These are phyloP conservation scores for Enteromius mattozi DNA, from an alignment of 2,797 vertebrate species.

Conservation along the genomic window DNA sequence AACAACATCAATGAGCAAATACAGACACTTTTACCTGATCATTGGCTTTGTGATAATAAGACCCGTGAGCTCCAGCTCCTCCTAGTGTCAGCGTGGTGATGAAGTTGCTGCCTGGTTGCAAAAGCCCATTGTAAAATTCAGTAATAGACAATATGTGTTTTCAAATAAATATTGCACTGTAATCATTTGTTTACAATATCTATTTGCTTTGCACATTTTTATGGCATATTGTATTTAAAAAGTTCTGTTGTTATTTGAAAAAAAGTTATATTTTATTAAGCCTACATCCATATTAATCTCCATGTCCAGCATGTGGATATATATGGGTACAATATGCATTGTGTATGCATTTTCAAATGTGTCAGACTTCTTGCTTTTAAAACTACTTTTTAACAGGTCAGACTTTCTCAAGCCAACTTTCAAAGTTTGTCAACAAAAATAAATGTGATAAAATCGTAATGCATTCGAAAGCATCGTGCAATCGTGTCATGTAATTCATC, in stretches of 20 bases:
- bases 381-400: too few relatives aligned
- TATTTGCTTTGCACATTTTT: not conserved
- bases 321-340: too few relatives aligned
- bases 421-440: too few relatives aligned
- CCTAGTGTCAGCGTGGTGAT: slow-evolving; percentile 88
- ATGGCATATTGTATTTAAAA: not conserved
- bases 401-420: too few relatives aligned
- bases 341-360: too few relatives aligned
- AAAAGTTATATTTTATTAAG: not conserved
- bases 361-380: too few relatives aligned
- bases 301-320: not conserved
- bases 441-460: too few relatives aligned
- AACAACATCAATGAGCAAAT: not conserved
- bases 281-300: not conserved
- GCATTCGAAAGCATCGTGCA: too few relatives aligned
- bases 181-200: not conserved
- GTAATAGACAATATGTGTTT: not conserved
- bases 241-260: not conserved
- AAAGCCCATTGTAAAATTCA: not conserved
- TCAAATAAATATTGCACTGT: not conserved
- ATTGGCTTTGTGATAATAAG: slow-evolving; percentile 91
- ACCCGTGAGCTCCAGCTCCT: slow-evolving; percentile 85
- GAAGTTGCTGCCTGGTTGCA: slow-evolving; percentile 79
- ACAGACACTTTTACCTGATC: slow-evolving; percentile 81
- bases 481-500: not conserved